A percentile compares a stretch with the other conserved stretches of the same genome.
These are phyloP conservation scores for Rhincodon typus DNA, from an alignment of 2,797 vertebrate genomes.

Conservation along the genomic window DNA sequence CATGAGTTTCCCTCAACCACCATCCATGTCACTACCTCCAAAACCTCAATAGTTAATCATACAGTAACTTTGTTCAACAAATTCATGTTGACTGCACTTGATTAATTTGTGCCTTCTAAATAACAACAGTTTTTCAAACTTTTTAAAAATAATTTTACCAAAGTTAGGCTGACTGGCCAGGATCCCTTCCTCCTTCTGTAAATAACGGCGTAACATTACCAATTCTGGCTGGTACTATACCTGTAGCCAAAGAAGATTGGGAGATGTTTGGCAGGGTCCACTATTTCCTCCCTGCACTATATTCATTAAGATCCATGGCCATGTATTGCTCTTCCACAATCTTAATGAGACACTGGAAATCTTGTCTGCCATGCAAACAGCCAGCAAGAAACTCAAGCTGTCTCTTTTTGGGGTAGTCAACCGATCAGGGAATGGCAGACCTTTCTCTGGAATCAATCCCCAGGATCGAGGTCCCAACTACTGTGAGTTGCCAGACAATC, in stretches of 20 bases:
- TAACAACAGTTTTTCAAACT: neutral
- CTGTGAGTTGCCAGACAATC: too few species aligned
- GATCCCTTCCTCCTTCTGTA: neutral
- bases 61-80: neutral
- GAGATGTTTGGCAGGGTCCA: neutral
- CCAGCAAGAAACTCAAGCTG: too few species aligned
- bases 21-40: neutral
- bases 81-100: neutral
- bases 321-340: too few species aligned
- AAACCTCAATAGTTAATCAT: too few species aligned
- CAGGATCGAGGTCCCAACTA: too few species aligned
- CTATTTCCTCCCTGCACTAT: neutral
- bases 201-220: neutral
- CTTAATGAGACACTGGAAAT: too few species aligned
- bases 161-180: neutral
- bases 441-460: too few species aligned
- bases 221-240: neutral
- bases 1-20: neutral
- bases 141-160: neutral
- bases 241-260: neutral
- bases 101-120: neutral
- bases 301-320: too few species aligned
- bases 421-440: too few species aligned
- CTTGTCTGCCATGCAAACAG: too few species aligned
- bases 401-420: too few species aligned